Base-by-base conservation (phyloP, 1,140 invertebrate genomes). In the Drosophila nigrodunni region DNA sequence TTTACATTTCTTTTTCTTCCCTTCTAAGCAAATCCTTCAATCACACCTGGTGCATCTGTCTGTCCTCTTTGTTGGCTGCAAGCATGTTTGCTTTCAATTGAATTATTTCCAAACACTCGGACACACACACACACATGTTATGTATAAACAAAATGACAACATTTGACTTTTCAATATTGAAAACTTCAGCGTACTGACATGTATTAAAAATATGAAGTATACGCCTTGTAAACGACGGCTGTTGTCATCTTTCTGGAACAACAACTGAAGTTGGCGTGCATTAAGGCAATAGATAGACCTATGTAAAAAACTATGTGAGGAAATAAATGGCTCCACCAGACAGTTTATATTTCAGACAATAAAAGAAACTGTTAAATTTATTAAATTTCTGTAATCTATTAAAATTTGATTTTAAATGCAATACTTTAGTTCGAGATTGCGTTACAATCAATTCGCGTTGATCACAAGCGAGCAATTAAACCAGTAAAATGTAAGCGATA, bases 121-220 rank as follows among this genome's bases (percentile, higher is more conserved):
- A 54, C 11, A 41, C 10, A 44, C 39, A 50, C 41, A 21, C 5
- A 5, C 49, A 50, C 18, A 37, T 49, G 49, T 62, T 68, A 68
- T 77, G 75, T 64, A 60, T 69, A 69, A 70, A 74, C 72, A 78
- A 71, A 61, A 76, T 55, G 73, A 78, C 72, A 75, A 78, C 72
- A 61, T 78, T 78, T 86, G 78, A 86, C 82, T 78, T 78, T 86
- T 72, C 61, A 71, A 70, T 78, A 67, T 80, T 80, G 74, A 15
- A 66, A 73, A 54, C 37, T 62, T 71, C 25, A 30, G 68, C 41
- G n/a, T 46, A 55, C 25, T 78, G 82, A 81, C 82, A 75, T 58
- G 50, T 86, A 79, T 87, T 77, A 52, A 81, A 86, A 74, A 34
- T 50, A 52, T 41, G 15, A 50, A 67, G 47, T 60, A 60, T 47